A percentile compares a stretch with the other conserved stretches of the same genome.
phyloP scores from a whole-genome alignment of 1,140 invertebrate species.

The Drosophila quadrilineata region DNA sequence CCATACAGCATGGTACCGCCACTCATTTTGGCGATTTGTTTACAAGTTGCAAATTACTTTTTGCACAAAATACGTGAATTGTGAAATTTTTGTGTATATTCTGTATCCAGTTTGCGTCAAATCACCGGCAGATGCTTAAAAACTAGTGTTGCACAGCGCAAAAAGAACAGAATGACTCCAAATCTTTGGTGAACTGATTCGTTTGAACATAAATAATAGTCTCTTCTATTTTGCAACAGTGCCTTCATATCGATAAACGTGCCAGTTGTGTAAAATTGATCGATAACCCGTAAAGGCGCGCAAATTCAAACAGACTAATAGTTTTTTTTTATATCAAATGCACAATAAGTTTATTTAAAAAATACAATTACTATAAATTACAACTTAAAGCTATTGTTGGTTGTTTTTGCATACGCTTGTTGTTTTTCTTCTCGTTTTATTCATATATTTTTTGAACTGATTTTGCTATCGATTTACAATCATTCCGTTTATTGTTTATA shows the following conservation, averaged over 20 bases:
- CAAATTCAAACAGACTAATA: too few species aligned
- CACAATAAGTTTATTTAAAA: slow-evolving; percentile 76
- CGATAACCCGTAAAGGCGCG: too few species aligned
- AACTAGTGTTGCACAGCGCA: slow-evolving; percentile 17
- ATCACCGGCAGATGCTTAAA: slow-evolving; percentile 42
- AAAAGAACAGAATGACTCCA: too few species aligned
- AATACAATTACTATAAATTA: slow-evolving; percentile 78
- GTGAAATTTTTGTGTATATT: slow-evolving; percentile 30
- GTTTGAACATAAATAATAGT: too few species aligned
- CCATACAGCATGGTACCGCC: slow-evolving; percentile 89
- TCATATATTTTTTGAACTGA: too few species aligned
- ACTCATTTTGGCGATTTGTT: slow-evolving; percentile 65
- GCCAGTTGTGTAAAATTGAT: too few species aligned
- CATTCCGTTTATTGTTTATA: too few species aligned
- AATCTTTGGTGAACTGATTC: too few species aligned
- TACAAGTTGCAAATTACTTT: slow-evolving; percentile 5
- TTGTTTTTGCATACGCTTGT: slow-evolving; percentile 39
- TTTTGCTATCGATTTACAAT: too few species aligned
- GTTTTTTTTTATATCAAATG: slow-evolving; percentile 71
- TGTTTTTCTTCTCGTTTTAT: too few species aligned
- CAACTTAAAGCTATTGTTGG: slow-evolving; percentile 67
- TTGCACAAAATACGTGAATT: slow-evolving; percentile 1
- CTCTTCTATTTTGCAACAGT: too few species aligned
- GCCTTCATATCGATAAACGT: background rate
- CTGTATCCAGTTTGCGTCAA: slow-evolving; percentile 23